These are phyloP conservation scores for Aleiodes leptofemur DNA, from an alignment of 2,888 invertebrate genomes.

Conservation along the genomic window DNA sequence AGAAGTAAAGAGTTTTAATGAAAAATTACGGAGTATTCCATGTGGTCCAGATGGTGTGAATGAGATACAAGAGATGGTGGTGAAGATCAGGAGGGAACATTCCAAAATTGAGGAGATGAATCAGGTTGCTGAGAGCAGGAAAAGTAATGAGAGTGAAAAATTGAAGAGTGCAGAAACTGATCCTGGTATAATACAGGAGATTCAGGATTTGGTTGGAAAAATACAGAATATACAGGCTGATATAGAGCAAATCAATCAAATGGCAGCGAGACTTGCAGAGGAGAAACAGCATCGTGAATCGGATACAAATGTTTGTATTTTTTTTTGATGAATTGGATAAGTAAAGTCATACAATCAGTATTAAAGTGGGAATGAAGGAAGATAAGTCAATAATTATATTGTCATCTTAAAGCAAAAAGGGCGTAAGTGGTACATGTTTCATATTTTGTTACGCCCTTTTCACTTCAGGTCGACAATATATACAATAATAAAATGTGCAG, in stretches of 20 bases:
- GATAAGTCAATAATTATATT: no score
- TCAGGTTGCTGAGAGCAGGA: conserved; percentile 35
- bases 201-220: conserved; percentile 72
- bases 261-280: conserved; percentile 75
- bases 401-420: no score
- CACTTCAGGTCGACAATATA: no score
- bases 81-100: no score
- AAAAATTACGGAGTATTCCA: conserved; percentile 55
- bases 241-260: conserved; percentile 72
- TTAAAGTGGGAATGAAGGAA: no score
- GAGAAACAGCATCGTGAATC: conserved; percentile 78
- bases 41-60: conserved; percentile 1
- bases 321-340: neutral
- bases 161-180: conserved; percentile 21
- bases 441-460: no score
- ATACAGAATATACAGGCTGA: conserved; percentile 73
- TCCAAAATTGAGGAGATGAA: no score
- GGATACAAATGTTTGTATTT: conserved; percentile 76
- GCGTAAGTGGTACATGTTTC: no score
- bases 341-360: no score
- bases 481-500: no score
- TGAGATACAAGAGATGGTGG: no score
- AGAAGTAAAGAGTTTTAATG: conserved; percentile 69
- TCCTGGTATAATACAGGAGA: conserved; percentile 40
- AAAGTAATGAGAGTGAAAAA: conserved; percentile 27